Percentiles rank a stretch among this genome's conserved stretches.
Conservation (phyloP, 2,888 invertebrate genomes). For the Anthoptus insignis region DNA sequence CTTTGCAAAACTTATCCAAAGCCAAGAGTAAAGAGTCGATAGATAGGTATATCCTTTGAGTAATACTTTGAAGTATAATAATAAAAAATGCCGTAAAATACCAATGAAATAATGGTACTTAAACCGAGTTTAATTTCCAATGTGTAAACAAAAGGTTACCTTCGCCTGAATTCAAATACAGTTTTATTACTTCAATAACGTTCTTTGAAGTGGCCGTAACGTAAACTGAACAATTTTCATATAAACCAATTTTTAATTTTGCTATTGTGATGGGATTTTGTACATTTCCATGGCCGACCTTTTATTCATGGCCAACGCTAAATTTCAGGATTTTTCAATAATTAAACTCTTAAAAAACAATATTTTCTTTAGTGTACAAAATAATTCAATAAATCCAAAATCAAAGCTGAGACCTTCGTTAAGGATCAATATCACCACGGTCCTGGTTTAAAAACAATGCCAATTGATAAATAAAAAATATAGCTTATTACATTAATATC, state of each 20-base stretch:
- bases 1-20: too few relatives aligned
- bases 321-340: neutral
- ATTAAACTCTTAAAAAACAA: neutral
- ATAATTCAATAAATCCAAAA: too few relatives aligned
- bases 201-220: slow-evolving; percentile 24
- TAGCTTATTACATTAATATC: too few relatives aligned
- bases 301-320: neutral
- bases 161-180: slow-evolving; percentile 17
- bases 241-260: neutral
- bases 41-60: too few relatives aligned
- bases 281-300: neutral
- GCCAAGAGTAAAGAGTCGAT: too few relatives aligned
- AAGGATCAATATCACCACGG: too few relatives aligned
- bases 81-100: neutral
- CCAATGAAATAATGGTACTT: neutral
- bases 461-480: too few relatives aligned
- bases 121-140: neutral
- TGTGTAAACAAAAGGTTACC: slow-evolving; percentile 18
- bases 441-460: too few relatives aligned
- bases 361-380: too few relatives aligned
- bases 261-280: slow-evolving; percentile 2
- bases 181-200: slow-evolving; percentile 17
- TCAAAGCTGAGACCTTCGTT: too few relatives aligned
- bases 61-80: neutral
- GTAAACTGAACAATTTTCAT: slow-evolving; percentile 19